Evolutionary conservation across 2,888 invertebrate genomes (phyloP).

Genomic region (Pristionchus entomophagus): DNA sequence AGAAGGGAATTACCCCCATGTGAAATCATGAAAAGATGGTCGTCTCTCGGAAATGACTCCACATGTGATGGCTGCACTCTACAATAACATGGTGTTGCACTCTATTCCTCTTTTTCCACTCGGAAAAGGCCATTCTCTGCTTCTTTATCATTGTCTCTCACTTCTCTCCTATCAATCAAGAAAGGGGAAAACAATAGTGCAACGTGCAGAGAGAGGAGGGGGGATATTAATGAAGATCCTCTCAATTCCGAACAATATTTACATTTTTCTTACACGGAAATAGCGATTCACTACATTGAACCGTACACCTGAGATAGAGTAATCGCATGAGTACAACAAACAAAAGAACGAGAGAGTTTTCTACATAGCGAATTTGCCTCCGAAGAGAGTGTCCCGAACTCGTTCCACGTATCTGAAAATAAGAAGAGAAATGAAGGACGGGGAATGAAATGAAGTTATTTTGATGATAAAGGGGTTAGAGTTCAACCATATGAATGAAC

Average conservation of each 20-base stretch:
- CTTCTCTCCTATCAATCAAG: not conserved
- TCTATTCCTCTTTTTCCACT: not conserved
- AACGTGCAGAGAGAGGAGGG: not conserved
- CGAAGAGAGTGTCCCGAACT: conserved; percentile 42
- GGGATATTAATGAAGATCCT: too few species aligned
- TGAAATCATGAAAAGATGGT: not conserved
- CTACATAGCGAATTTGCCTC: conserved; percentile 44
- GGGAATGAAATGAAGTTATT: not conserved
- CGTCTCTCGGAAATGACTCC: not conserved
- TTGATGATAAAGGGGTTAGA: too few species aligned
- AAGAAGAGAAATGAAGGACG: not conserved
- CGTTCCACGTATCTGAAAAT: conserved; percentile 35
- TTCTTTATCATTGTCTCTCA: not conserved
- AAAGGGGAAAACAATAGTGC: not conserved
- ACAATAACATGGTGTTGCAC: not conserved
- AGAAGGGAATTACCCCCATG: not conserved
- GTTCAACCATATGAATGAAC: not conserved
- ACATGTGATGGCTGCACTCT: not conserved
- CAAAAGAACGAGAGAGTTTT: not conserved
- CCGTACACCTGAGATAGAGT: not conserved
- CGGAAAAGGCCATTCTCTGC: too few species aligned
- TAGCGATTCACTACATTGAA: not conserved
- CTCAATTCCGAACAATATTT: not conserved
- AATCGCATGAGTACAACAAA: not conserved
- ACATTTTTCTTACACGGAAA: not conserved